Evolutionary conservation across 2,888 invertebrate species (phyloP).

Genomic region (Nasonia oneida): DNA sequence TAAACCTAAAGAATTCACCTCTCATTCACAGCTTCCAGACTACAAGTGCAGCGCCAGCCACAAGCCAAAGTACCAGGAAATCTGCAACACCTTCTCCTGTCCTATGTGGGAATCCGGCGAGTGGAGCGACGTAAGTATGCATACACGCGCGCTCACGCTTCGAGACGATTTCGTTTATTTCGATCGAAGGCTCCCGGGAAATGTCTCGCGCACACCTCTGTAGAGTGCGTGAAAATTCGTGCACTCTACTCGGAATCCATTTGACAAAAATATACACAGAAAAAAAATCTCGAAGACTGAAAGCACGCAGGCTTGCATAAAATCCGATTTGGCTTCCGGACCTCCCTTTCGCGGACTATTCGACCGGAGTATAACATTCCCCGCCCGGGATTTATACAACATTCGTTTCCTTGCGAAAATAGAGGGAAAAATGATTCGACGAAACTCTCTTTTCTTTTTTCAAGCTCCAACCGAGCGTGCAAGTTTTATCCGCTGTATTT

Average conservation of each 20-base stretch:
- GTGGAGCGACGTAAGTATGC: slow-evolving; percentile 93
- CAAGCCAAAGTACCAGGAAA: slow-evolving; percentile 89
- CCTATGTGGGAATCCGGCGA: slow-evolving; percentile 92
- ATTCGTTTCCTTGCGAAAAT: slow-evolving; percentile 22
- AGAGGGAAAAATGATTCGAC: slow-evolving; percentile 40
- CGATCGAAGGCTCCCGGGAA: not conserved
- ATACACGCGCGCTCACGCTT: not conserved
- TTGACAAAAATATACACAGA: not conserved
- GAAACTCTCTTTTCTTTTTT: not conserved
- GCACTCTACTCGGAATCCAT: not conserved
- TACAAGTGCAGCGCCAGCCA: slow-evolving; percentile 87
- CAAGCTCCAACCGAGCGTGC: not conserved
- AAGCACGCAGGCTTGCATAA: slow-evolving; percentile 24
- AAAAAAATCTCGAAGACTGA: slow-evolving; percentile 26
- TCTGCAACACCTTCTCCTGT: slow-evolving; percentile 92
- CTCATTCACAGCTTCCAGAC: slow-evolving; percentile 84
- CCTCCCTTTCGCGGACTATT: not conserved
- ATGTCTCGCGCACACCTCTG: not conserved
- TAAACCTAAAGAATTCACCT: slow-evolving; percentile 25
- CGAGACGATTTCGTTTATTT: slow-evolving; percentile 33
- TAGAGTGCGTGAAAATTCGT: slow-evolving; percentile 29
- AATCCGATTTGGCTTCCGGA: slow-evolving; percentile 51
- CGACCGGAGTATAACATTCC: not conserved
- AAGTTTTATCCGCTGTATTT: not conserved
- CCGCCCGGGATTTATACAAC: slow-evolving; percentile 7